These are phyloP conservation scores for Strigops habroptila DNA, from an alignment of 2,113 vertebrate species.

Conservation along the genomic window DNA sequence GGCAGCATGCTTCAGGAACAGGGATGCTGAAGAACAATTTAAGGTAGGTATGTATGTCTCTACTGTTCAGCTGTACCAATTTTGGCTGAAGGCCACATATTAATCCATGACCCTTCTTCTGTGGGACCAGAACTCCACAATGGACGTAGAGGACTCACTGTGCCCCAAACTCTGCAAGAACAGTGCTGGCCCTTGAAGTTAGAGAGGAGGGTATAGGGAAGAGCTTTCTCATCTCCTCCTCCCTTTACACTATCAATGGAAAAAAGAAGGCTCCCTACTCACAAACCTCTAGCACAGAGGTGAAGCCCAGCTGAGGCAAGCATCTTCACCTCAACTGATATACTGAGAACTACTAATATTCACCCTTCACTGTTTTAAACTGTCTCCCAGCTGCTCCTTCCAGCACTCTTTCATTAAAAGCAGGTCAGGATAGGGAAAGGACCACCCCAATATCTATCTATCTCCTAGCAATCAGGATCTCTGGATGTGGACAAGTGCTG, in stretches of 20 bases:
- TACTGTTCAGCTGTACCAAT: background rate
- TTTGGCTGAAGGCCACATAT: background rate
- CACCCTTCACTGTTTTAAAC: background rate
- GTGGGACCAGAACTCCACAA: background rate
- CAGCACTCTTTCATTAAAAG: background rate
- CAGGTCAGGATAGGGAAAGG: background rate
- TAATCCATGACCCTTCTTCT: background rate
- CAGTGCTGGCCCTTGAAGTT: background rate
- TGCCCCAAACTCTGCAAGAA: background rate
- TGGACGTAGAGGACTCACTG: fast-evolving
- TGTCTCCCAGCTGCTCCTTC: background rate
- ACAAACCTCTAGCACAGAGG: background rate
- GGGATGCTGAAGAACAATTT: background rate
- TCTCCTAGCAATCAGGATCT: background rate
- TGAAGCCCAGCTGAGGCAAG: fast-evolving
- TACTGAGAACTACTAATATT: fast-evolving
- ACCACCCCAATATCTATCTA: fast-evolving
- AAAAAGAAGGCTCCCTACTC: background rate
- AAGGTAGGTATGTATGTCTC: fast-evolving
- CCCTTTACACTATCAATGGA: background rate
- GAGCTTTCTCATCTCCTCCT: background rate
- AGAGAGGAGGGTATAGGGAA: background rate
- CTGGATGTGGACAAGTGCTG: background rate
- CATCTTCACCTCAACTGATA: background rate
- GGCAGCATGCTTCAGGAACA: background rate